Conservation (phyloP, 2,888 invertebrate species). For the Podabrus alpinus region DNA sequence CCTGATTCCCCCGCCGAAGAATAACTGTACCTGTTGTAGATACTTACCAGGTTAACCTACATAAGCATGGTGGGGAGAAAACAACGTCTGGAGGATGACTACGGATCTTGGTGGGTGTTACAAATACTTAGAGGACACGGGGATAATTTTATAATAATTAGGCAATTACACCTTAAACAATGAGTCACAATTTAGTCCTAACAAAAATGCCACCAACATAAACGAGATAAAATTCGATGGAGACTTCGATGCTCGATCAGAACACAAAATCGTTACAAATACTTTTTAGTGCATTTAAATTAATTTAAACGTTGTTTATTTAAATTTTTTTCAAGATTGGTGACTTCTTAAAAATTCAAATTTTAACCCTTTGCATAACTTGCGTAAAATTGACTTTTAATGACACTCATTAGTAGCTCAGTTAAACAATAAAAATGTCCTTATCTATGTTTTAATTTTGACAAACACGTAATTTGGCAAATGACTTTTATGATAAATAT, state of each 20-base stretch:
- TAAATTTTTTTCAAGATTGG: neutral
- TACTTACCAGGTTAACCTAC: slow-evolving; percentile 54
- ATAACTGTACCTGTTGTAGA: slow-evolving; percentile 57
- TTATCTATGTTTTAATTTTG: neutral
- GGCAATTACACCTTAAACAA: slow-evolving; percentile 8
- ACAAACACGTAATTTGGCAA: neutral
- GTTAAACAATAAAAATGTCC: neutral
- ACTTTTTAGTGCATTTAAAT: neutral
- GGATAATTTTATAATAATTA: slow-evolving; percentile 20
- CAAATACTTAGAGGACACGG: slow-evolving; percentile 25
- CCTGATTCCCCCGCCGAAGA: slow-evolving; percentile 42
- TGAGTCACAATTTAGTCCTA: neutral
- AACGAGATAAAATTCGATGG: neutral
- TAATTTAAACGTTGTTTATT: neutral
- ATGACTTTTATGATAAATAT: neutral
- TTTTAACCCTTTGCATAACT: neutral
- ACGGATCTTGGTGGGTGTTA: slow-evolving; percentile 40
- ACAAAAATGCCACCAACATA: neutral
- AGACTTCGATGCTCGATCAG: neutral
- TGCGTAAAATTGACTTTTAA: slow-evolving; percentile 1
- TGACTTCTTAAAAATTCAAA: neutral
- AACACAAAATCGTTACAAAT: neutral
- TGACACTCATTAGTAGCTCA: neutral
- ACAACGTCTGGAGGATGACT: slow-evolving; percentile 47
- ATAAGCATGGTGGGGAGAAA: slow-evolving; percentile 46